Percentiles rank a stretch among this genome's conserved stretches.
phyloP scores from a whole-genome alignment of 2,888 invertebrate species.

The Oscheius sp. region DNA sequence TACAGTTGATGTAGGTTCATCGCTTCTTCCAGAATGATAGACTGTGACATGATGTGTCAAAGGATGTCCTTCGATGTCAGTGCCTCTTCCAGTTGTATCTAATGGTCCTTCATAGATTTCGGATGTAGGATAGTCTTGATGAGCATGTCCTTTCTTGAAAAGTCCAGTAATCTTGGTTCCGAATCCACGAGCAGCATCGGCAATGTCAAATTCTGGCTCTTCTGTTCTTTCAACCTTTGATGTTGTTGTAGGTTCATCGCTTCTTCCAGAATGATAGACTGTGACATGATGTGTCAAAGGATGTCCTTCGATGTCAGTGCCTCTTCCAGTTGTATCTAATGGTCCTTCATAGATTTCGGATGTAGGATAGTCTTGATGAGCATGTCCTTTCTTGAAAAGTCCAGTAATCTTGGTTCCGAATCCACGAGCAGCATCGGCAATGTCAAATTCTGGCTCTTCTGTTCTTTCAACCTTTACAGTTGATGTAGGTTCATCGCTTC shows the following conservation, averaged over 20 bases:
- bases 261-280: slow-evolving; percentile 39
- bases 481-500: slow-evolving; percentile 23
- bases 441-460: slow-evolving; percentile 20
- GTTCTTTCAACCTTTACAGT: not conserved
- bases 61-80: slow-evolving; percentile 35
- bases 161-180: slow-evolving; percentile 44
- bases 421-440: slow-evolving; percentile 14
- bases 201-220: slow-evolving; percentile 3
- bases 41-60: slow-evolving; percentile 38
- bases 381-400: slow-evolving; percentile 46
- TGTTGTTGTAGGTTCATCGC: slow-evolving; percentile 20
- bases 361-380: slow-evolving; percentile 53
- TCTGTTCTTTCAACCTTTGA: not conserved
- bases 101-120: slow-evolving; percentile 38
- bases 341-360: slow-evolving; percentile 36
- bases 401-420: slow-evolving; percentile 43
- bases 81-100: slow-evolving; percentile 17
- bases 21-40: slow-evolving; percentile 39
- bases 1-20: not conserved
- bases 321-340: slow-evolving; percentile 25
- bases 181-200: slow-evolving; percentile 3
- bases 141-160: slow-evolving; percentile 47
- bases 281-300: slow-evolving; percentile 40
- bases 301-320: slow-evolving; percentile 31
- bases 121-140: slow-evolving; percentile 50